Conservation (phyloP, 2,888 invertebrate genomes). For the Eupeodes latifasciatus region DNA sequence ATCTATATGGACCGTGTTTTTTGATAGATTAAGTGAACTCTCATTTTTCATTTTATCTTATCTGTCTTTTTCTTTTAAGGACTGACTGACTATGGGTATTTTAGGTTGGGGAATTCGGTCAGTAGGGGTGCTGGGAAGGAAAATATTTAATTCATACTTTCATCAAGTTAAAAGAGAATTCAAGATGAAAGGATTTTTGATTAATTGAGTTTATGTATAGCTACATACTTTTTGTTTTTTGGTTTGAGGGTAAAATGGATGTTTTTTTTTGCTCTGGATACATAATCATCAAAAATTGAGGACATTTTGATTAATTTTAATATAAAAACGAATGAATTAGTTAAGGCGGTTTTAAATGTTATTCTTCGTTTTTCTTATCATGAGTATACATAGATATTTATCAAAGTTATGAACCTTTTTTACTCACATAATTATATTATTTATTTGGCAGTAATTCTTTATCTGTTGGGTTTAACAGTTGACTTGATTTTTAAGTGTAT, state of each 20-base stretch:
- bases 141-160: slow-evolving; percentile 33
- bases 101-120: neutral
- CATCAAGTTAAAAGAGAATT: slow-evolving; percentile 57
- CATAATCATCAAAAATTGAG: slow-evolving; percentile 8
- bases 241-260: neutral
- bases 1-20: slow-evolving; percentile 57
- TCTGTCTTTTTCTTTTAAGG: neutral
- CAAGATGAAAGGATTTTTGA: slow-evolving; percentile 69
- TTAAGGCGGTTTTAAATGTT: neutral
- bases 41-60: slow-evolving; percentile 62
- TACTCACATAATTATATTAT: neutral
- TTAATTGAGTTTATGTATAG: slow-evolving; percentile 54
- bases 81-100: neutral
- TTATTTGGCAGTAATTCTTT: neutral
- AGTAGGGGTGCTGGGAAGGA: neutral
- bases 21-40: slow-evolving; percentile 49
- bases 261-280: neutral
- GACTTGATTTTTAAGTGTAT: neutral
- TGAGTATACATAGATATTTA: neutral
- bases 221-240: neutral
- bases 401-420: slow-evolving; percentile 7
- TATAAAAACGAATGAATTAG: neutral
- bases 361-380: neutral
- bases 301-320: slow-evolving; percentile 9
- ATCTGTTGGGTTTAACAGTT: slow-evolving; percentile 1